Evolutionary conservation across 2,888 invertebrate species (phyloP).

Genomic region (Pyrrhia umbra): DNA sequence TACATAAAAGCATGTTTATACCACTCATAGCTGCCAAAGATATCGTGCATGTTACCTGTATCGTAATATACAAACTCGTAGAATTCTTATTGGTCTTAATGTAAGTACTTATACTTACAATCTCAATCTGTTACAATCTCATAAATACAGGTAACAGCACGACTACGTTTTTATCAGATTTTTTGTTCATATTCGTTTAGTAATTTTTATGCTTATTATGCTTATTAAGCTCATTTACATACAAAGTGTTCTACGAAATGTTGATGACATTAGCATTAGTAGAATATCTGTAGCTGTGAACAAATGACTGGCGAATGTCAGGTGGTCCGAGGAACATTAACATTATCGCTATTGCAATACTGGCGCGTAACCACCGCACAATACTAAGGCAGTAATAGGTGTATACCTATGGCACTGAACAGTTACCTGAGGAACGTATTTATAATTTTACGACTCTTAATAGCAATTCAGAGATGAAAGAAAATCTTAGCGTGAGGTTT

Average conservation of each 20-base stretch:
- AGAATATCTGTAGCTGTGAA: conserved; percentile 56
- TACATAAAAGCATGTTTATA: conserved; percentile 14
- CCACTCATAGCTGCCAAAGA: conserved; percentile 8
- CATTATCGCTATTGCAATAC: conserved; percentile 44
- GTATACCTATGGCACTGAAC: conserved; percentile 13
- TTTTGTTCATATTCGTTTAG: conserved; percentile 64
- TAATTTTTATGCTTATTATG: conserved; percentile 74
- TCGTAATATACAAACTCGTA: conserved; percentile 13
- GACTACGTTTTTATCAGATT: conserved; percentile 58
- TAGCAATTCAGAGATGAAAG: conserved; percentile 14
- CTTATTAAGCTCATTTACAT: conserved; percentile 83
- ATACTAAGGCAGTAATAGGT: conserved; percentile 27
- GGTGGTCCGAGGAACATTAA: conserved; percentile 54
- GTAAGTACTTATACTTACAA: conserved; percentile 15
- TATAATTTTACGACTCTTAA: conserved; percentile 20
- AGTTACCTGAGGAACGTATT: conserved; percentile 9
- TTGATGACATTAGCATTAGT: conserved; percentile 73
- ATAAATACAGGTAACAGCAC: conserved; percentile 36
- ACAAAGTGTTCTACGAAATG: conserved; percentile 84
- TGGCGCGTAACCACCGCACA: conserved; percentile 28
- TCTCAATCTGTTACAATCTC: conserved; percentile 7
- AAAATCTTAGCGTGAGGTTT: conserved; percentile 19
- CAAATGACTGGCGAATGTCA: conserved; percentile 61
- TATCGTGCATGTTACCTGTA: conserved; percentile 14
- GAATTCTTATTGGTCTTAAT: conserved; percentile 6